Conservation (phyloP, 2,888 invertebrate species). For the Liopterus haemorrhoidalis region DNA sequence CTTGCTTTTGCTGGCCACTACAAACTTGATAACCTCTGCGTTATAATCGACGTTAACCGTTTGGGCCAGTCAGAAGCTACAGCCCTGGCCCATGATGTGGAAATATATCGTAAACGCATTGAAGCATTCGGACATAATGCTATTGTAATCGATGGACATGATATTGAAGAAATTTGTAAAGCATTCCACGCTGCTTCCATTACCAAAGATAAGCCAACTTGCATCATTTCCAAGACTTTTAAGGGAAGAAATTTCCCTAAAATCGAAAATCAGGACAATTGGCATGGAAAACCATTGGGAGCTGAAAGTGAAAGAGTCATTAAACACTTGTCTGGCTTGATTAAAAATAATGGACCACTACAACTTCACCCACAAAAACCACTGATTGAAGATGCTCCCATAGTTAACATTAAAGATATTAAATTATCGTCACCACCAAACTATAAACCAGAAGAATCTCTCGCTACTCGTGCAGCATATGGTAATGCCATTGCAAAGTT, state of each 20-base stretch:
- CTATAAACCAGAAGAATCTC: conserved; percentile 69
- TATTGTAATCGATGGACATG: conserved; percentile 93
- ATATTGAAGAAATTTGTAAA: conserved; percentile 83
- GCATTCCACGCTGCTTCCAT: conserved; percentile 75
- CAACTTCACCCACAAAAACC: conserved; percentile 61
- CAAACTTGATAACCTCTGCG: conserved; percentile 92
- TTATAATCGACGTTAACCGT: conserved; percentile 95
- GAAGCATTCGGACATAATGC: conserved; percentile 90
- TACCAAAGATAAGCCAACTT: conserved; percentile 79
- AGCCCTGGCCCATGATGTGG: conserved; percentile 85
- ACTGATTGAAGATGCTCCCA: conserved; percentile 60
- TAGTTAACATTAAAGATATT: conserved; percentile 66
- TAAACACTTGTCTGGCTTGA: conserved; percentile 56
- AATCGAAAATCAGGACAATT: conserved; percentile 90
- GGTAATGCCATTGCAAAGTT: conserved; percentile 91
- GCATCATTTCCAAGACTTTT: conserved; percentile 90
- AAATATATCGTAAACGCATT: conserved; percentile 75
- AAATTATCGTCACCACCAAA: conserved; percentile 71
- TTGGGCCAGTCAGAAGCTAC: conserved; percentile 97
- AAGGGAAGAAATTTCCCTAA: conserved; percentile 88
- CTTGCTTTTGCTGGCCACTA: conserved; percentile 92
- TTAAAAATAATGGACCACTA: conserved; percentile 62
- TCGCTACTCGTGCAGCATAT: conserved; percentile 91
- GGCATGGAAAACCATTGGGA: conserved; percentile 97
- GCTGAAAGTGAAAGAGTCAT: conserved; percentile 67